Evolutionary conservation across 2,797 vertebrate species (phyloP), one percentile per base, ranked within the genome.

Genomic region (Masticophis lateralis): DNA sequence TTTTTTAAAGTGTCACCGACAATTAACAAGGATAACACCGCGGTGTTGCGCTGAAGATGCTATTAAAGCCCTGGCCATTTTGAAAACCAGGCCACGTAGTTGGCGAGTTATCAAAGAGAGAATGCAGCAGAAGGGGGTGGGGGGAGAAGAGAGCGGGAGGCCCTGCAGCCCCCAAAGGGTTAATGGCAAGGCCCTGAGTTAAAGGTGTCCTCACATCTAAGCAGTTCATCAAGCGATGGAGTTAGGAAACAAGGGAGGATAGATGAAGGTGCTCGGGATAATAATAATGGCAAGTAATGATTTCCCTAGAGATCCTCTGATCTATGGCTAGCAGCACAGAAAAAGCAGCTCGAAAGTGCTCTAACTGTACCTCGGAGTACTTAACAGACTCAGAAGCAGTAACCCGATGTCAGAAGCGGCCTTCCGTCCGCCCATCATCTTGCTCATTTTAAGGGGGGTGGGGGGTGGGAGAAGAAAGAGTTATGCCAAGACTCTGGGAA

Each of bases 201-300:
- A 98, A 98, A 98, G 97, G 98, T 98, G 97, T 97, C 97, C 95
- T 95, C 94, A 96, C 95, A 97, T 96, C 95, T 94, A 95, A 96
- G 96, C 98, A 98, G 98, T 98, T 98, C 98, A 99, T 99, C 98
- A 98, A 98, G 98, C 96, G 96, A 98, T 97, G 98, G 98, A 98
- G 98, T 98, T 98, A 98, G 97, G 98, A 99, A 98, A 98, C 98
- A 98, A 98, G 98, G 98, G 97, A 97, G 97, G 97, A 98, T 95
- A 98, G 98, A 98, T 98, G 98, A 99, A 99, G 98, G 98, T 98
- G 98, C 98, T 98, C 95, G 96, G 98, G 98, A 98, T 99, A 98
- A 98, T 99, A 99, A 99, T 98, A 98, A 99, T 98, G 98, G 98
- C 98, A 98, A 98, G 98, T 98, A 98, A 98, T 99, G 99, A 99